These are phyloP conservation scores for Anguilla obscura DNA, from an alignment of 2,797 vertebrate genomes.

Conservation along the genomic window DNA sequence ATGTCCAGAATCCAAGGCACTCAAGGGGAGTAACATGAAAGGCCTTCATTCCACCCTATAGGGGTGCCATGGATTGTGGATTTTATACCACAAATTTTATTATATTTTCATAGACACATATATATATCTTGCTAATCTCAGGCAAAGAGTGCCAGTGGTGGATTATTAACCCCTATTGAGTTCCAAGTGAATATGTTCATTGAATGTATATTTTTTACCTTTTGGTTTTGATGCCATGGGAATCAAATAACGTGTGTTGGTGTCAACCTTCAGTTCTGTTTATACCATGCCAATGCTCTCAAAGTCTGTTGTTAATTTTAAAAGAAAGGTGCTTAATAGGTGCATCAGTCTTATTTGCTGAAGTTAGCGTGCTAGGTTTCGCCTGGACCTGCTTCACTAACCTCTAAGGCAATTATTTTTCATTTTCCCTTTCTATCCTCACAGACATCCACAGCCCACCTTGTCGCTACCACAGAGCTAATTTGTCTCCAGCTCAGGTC, in stretches of 20 bases:
- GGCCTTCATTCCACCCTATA: background rate
- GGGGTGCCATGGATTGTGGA: background rate
- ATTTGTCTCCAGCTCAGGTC: background rate
- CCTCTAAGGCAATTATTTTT: background rate
- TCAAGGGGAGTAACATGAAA: background rate
- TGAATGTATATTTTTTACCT: background rate
- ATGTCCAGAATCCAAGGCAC: background rate
- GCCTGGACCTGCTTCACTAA: background rate
- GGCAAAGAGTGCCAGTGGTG: too few relatives aligned
- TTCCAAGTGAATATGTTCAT: background rate
- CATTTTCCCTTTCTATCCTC: background rate
- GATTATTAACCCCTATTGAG: too few relatives aligned
- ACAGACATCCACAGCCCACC: background rate
- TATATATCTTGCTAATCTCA: background rate
- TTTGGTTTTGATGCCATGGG: background rate
- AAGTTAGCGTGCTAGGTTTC: background rate
- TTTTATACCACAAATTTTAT: background rate
- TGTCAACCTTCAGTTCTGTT: background rate
- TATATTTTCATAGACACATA: background rate
- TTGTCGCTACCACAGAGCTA: background rate
- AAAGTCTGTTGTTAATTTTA: background rate
- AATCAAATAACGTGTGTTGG: background rate
- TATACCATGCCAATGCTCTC: background rate
- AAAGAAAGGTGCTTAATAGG: background rate
- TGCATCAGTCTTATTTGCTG: background rate